phyloP scores from a whole-genome alignment of 2,797 vertebrate genomes.

The Tenualosa ilisha region DNA sequence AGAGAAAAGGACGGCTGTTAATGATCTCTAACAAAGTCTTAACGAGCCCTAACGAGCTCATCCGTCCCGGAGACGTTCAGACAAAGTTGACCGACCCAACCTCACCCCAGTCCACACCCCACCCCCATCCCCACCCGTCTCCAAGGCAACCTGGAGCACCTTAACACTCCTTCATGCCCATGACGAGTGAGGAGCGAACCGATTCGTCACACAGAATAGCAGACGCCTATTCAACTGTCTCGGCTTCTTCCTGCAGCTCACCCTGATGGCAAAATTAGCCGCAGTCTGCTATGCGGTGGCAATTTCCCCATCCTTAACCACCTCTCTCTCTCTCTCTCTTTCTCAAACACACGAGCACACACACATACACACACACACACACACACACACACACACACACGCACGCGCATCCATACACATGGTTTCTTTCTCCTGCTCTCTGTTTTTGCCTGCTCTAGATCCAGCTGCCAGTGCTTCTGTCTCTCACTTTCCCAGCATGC shows the following conservation, averaged over 20 bases:
- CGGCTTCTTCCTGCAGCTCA: neutral
- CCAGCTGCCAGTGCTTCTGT: neutral
- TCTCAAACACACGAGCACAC: neutral
- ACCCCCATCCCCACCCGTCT: neutral
- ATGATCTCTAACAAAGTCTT: neutral
- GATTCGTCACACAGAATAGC: neutral
- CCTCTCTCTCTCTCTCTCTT: neutral
- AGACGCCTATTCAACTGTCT: neutral
- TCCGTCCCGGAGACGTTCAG: neutral
- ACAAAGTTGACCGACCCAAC: conserved; percentile 8
- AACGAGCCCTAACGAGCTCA: conserved; percentile 12
- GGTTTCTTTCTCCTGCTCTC: neutral
- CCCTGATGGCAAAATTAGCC: neutral
- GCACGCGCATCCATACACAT: neutral
- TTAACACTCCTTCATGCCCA: neutral
- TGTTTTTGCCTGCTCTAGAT: neutral
- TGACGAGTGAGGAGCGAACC: neutral
- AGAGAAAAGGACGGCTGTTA: neutral
- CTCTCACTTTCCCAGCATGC: neutral
- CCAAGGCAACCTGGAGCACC: neutral
- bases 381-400: neutral
- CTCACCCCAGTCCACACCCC: neutral
- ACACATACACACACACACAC: neutral
- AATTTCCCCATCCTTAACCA: neutral
- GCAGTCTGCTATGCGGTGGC: neutral